A percentile compares a stretch with the other conserved stretches of the same genome.
Evolutionary conservation across 2,888 invertebrate genomes (phyloP).

Genomic region (Noctua comes): DNA sequence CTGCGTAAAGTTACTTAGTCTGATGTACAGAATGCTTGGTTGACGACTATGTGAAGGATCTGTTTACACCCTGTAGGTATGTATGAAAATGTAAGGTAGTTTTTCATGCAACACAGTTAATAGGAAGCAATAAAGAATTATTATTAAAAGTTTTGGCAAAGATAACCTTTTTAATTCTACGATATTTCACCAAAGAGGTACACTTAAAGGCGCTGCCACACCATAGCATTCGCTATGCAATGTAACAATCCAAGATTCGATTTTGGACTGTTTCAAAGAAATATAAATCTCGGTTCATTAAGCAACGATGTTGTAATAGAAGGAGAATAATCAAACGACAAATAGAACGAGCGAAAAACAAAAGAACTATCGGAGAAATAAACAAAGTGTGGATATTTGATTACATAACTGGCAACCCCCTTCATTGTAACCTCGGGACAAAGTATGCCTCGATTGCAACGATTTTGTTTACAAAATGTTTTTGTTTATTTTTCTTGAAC

Average conservation of each 20-base stretch:
- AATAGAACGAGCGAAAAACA: background rate
- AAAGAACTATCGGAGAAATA: constrained; percentile 3
- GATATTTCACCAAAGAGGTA: background rate
- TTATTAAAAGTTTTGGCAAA: background rate
- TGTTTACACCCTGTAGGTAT: no score
- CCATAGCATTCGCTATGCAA: background rate
- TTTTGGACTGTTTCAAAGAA: constrained; percentile 1
- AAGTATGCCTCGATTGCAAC: constrained; percentile 20
- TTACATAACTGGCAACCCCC: constrained; percentile 27
- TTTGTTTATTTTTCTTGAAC: background rate
- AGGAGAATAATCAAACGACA: constrained; percentile 3
- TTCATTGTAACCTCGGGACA: background rate
- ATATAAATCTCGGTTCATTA: constrained; percentile 9
- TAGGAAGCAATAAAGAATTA: no score
- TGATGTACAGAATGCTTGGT: no score
- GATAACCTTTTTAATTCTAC: background rate
- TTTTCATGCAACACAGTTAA: no score
- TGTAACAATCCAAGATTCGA: background rate
- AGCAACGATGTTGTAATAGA: constrained; percentile 2
- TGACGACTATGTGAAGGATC: no score
- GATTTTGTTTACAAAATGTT: constrained; percentile 31
- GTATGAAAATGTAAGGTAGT: background rate
- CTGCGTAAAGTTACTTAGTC: no score
- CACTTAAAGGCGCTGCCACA: background rate
- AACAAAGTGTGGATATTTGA: constrained; percentile 26